Conservation (phyloP, 2,113 vertebrate species). For the Bolborhynchus lineola region DNA sequence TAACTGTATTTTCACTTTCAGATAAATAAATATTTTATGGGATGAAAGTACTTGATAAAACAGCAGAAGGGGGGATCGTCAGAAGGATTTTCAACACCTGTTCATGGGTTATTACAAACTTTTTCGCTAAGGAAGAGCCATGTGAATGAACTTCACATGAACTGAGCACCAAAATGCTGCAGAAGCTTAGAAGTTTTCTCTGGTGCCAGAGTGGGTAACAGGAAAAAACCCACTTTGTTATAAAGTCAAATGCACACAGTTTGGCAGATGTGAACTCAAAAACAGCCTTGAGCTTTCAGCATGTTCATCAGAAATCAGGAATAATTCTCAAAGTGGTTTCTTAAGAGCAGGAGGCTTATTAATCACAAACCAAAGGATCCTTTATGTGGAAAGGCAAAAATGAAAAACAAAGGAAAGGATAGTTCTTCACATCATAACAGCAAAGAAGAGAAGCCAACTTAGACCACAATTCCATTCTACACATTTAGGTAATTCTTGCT, state of each 20-base stretch:
- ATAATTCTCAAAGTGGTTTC: accelerated
- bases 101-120: neutral
- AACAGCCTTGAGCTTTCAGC: neutral
- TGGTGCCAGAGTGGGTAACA: neutral
- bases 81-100: neutral
- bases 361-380: neutral
- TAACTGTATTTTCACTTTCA: neutral
- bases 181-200: neutral
- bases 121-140: neutral
- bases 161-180: neutral
- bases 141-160: neutral
- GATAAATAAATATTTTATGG: neutral
- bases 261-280: neutral
- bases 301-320: neutral
- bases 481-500: neutral
- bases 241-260: neutral
- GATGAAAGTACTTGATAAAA: neutral
- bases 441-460: neutral
- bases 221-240: neutral
- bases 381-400: neutral
- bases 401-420: neutral
- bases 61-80: neutral
- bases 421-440: neutral
- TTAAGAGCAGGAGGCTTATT: neutral
- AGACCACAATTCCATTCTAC: neutral